A percentile compares a stretch with the other conserved stretches of the same genome.
These are phyloP conservation scores for Lanius ludovicianus DNA, from an alignment of 2,113 vertebrate species.

Conservation along the genomic window DNA sequence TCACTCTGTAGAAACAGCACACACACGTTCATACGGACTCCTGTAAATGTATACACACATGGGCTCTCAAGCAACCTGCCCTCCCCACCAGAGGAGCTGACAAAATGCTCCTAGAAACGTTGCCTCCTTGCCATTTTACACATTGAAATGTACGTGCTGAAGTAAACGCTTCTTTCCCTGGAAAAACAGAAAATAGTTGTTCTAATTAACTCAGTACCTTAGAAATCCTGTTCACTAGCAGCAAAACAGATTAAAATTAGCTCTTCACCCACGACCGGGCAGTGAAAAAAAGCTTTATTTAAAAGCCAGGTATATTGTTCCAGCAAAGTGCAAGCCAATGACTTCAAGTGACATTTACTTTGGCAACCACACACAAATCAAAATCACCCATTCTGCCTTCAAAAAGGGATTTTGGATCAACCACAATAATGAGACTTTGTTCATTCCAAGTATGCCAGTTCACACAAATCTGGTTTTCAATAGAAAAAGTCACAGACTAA, in stretches of 20 bases:
- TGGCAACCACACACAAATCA: neutral
- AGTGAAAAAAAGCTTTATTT: conserved; percentile 1
- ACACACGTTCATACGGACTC: neutral
- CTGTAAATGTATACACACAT: fast-evolving
- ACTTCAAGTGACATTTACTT: conserved; percentile 29
- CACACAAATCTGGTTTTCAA: conserved; percentile 24
- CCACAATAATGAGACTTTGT: neutral
- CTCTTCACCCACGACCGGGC: neutral
- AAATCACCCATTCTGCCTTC: conserved; percentile 6
- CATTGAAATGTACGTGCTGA: neutral
- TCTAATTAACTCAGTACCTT: neutral
- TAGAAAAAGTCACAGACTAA: neutral
- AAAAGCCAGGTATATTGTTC: conserved; percentile 19
- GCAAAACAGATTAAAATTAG: conserved; percentile 15
- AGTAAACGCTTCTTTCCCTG: neutral
- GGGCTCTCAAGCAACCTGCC: neutral
- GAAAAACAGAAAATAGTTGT: neutral
- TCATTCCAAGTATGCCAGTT: neutral
- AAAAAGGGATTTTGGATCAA: neutral
- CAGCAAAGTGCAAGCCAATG: conserved; percentile 8
- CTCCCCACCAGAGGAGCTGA: neutral
- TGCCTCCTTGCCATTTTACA: neutral
- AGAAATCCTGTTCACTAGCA: neutral
- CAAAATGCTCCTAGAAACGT: neutral
- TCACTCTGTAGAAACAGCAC: neutral